phyloP scores from a whole-genome alignment of 2,888 invertebrate species.

The Tiphia femorata region DNA sequence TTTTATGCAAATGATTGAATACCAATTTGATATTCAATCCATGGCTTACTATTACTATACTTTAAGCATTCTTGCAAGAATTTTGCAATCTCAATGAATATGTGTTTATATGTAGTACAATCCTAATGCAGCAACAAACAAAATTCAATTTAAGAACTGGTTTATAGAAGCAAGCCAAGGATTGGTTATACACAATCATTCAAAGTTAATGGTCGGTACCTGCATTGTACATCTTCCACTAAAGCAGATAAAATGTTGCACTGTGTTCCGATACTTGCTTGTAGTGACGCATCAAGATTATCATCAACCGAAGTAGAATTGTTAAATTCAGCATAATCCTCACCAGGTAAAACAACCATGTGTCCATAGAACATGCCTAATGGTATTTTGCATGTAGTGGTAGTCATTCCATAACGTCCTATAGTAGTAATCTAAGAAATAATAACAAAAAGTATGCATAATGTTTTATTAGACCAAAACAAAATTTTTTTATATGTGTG shows the following conservation, averaged over 20 bases:
- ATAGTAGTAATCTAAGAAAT: conserved; percentile 85
- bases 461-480: too few species aligned
- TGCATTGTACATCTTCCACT: conserved; percentile 84
- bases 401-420: conserved; percentile 92
- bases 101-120: too few species aligned
- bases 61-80: too few species aligned
- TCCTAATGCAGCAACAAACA: too few species aligned
- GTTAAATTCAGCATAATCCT: conserved; percentile 67
- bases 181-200: too few species aligned
- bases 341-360: conserved; percentile 78
- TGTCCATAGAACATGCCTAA: conserved; percentile 95
- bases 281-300: conserved; percentile 51
- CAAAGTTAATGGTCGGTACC: too few species aligned
- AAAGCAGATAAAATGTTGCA: conserved; percentile 78
- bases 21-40: too few species aligned
- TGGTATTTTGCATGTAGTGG: conserved; percentile 90
- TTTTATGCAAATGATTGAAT: too few species aligned
- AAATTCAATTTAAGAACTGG: too few species aligned
- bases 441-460: not conserved
- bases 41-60: too few species aligned
- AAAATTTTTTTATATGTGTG: not conserved
- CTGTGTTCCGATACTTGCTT: conserved; percentile 71
- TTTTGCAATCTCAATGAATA: too few species aligned
- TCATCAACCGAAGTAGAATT: conserved; percentile 54
- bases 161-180: too few species aligned